Base-by-base conservation (phyloP, 1,140 invertebrate species). In the Lutraria rhynchaena region DNA sequence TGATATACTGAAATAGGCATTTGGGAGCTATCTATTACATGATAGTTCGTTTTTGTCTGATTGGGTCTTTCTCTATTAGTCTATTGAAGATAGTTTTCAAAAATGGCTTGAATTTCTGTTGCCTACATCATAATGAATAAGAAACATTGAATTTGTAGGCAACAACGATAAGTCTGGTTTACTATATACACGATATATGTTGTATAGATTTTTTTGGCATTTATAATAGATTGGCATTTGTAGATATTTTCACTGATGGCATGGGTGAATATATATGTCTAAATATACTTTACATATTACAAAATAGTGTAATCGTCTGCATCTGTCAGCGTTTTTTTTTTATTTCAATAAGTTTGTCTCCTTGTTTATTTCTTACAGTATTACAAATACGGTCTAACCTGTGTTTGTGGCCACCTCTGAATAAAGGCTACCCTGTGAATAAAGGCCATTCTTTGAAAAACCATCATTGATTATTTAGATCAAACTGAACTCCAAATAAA, bases 11-110 rank as follows among this genome's bases (percentile, higher is more conserved):
- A 67, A 67, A 67, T 24, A 49, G 63, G 31, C 63, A 3, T 67
- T 67, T 51, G 63, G 63, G 63, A 67, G 24, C 63, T 67, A 67
- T 67, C 63, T 51, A 15, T 67, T 67, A 29, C 63, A 31, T 49
- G 37, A 27, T 33, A 4, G 37, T 49, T 3, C 37, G 31, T 67
- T 67, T 67, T 67, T 67, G 63, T 67, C 63, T 67, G 63, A 67
- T 67, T 67, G 63, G 24, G 11, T 67, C 24, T 15, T n/a, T n/a
- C 7, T 22, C 27, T 67, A 67, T 7, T 13, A 44, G 63, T 49
- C 17, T 67, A 49, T 67, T 27, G 63, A 46, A 67, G 44, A 67
- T 44, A 27, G 44, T 67, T 67, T 67, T 67, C 35, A 65, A 65
- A 67, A 67, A 7, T 9, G 41, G 37, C 63, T 65, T 49, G 44